Conservation (phyloP, 2,888 invertebrate species). For the Lochmaea capreae region DNA sequence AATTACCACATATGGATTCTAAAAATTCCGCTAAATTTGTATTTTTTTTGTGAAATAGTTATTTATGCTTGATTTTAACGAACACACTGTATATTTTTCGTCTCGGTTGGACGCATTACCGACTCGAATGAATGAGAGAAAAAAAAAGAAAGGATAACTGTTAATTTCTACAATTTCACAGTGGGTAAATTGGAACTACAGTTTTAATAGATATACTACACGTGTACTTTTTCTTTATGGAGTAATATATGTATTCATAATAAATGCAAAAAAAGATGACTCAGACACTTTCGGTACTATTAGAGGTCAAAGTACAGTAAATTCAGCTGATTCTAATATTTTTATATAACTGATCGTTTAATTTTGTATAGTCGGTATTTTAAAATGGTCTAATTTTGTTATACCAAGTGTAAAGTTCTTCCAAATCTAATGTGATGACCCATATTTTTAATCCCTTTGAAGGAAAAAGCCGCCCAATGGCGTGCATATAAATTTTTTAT, state of each 20-base stretch:
- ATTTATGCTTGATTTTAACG: no score
- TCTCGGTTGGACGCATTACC: not conserved
- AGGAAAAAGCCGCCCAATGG: no score
- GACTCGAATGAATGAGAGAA: not conserved
- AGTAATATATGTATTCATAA: not conserved
- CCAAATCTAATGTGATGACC: no score
- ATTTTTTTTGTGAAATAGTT: no score
- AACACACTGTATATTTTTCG: not conserved
- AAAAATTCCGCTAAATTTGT: no score
- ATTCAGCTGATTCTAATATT: not conserved
- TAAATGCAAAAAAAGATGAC: not conserved
- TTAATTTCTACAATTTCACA: constrained; percentile 5
- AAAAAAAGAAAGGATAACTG: constrained; percentile 2
- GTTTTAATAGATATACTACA: constrained; percentile 12
- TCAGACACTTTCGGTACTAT: not conserved
- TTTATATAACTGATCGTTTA: no score
- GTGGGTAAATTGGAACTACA: not conserved
- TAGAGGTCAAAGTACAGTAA: constrained; percentile 3
- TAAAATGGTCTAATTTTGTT: no score
- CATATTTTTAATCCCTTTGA: no score
- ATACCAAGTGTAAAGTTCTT: no score
- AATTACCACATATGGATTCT: no score
- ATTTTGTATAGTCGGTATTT: no score
- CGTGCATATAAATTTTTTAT: no score
- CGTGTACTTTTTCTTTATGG: not conserved